Conservation (phyloP, 2,113 vertebrate species). For the Cryptomyrus ogoouensis region DNA sequence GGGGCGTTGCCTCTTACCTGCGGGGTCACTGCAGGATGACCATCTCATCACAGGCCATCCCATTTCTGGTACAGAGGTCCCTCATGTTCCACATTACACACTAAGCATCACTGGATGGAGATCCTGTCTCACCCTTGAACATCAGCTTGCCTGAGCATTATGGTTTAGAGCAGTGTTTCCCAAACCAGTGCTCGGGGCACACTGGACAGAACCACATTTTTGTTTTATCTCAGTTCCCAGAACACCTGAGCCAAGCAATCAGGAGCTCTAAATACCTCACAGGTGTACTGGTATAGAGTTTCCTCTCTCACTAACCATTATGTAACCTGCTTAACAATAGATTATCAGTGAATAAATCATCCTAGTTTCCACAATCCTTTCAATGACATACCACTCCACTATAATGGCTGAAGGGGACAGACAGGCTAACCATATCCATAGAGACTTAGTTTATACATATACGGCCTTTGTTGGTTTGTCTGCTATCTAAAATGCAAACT, state of each 20-base stretch:
- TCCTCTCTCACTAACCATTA: neutral
- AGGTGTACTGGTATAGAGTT: neutral
- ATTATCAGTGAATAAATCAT: neutral
- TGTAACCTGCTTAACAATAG: neutral
- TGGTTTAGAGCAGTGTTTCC: too few species aligned
- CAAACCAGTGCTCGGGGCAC: too few species aligned
- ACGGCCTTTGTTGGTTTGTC: neutral
- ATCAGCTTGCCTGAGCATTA: neutral
- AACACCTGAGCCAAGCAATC: too few species aligned
- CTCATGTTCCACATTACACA: neutral
- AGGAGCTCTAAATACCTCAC: too few species aligned
- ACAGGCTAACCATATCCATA: neutral
- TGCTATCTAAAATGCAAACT: neutral
- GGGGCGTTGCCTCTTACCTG: neutral
- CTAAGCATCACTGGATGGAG: neutral
- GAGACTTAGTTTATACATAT: neutral
- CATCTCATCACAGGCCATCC: neutral
- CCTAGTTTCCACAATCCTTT: neutral
- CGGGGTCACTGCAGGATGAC: neutral
- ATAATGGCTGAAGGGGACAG: neutral
- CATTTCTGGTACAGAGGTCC: neutral
- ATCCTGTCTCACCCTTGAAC: neutral
- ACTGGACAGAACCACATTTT: too few species aligned
- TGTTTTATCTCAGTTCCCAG: too few species aligned
- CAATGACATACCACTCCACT: neutral